Evolutionary conservation across 2,888 invertebrate genomes (phyloP).

Genomic region (Apodemia mormo): DNA sequence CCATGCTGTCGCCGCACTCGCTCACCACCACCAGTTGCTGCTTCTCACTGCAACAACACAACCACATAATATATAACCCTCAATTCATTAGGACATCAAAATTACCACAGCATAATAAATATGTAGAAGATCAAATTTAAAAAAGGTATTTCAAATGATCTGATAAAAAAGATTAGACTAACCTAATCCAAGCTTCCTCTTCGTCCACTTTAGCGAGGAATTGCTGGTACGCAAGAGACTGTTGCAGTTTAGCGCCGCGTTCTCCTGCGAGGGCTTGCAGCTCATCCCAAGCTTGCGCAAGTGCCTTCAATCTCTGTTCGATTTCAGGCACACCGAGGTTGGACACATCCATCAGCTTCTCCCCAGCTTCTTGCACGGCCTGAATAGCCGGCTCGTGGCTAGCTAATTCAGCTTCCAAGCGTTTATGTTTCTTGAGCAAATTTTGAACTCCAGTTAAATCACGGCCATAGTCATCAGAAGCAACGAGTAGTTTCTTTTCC

Average conservation of each 20-base stretch:
- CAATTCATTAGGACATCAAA: no score
- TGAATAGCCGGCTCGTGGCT: constrained; percentile 99
- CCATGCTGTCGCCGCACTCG: constrained; percentile 99
- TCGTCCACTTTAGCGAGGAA: constrained; percentile 99
- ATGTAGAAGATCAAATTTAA: no score
- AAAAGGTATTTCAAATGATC: no score
- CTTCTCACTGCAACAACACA: constrained; percentile 85
- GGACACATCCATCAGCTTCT: constrained; percentile 96
- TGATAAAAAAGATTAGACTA: not conserved
- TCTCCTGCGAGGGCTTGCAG: constrained; percentile 92
- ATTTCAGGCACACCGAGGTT: constrained; percentile 96
- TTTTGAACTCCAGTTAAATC: constrained; percentile 99
- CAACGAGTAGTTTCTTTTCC: constrained; percentile 98
- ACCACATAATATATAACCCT: no score
- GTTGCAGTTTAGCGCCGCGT: constrained; percentile 96
- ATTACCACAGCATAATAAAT: no score
- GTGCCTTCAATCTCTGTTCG: constrained; percentile 90
- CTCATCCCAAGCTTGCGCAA: constrained; percentile 95
- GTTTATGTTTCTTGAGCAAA: constrained; percentile 98
- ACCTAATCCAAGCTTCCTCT: constrained; percentile 98
- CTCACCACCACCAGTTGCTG: constrained; percentile 96
- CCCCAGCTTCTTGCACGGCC: constrained; percentile 88
- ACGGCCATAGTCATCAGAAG: constrained; percentile 98
- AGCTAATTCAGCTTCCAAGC: constrained; percentile 98
- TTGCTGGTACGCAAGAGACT: constrained; percentile 98